Evolutionary conservation across 1,140 invertebrate species (phyloP).

Genomic region (Pristionchus pacificus): DNA sequence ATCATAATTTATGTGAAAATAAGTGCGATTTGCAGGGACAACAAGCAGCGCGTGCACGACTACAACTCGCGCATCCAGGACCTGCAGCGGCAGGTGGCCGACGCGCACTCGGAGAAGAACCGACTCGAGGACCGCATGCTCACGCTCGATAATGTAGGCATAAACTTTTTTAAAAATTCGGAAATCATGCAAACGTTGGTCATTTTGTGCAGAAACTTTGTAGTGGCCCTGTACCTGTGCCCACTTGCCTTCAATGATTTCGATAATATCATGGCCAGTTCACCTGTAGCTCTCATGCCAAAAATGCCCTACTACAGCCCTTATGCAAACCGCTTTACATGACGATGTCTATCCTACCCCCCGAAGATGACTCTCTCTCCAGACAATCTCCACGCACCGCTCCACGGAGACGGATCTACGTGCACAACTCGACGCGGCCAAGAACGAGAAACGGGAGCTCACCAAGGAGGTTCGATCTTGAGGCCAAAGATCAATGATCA

Average conservation of each 20-base stretch:
- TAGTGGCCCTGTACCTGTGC: no score
- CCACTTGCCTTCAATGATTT: no score
- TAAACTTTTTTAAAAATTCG: slow-evolving; percentile 1
- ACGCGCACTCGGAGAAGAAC: slow-evolving; percentile 50
- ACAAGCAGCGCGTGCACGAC: slow-evolving; percentile 51
- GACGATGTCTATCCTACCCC: no score
- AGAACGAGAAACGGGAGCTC: slow-evolving; percentile 49
- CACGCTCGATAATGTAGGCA: slow-evolving; percentile 47
- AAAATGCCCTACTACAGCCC: no score
- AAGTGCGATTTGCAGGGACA: slow-evolving; percentile 38
- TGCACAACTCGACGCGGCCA: slow-evolving; percentile 49
- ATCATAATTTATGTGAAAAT: no score
- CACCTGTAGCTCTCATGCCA: no score
- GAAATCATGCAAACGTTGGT: background rate
- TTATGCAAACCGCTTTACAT: no score
- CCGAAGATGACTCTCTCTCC: no score
- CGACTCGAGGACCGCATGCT: slow-evolving; percentile 49
- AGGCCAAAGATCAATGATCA: background rate
- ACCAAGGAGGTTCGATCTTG: slow-evolving; percentile 40
- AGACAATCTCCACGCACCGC: slow-evolving; percentile 45
- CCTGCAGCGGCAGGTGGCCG: slow-evolving; percentile 54
- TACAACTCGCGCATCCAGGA: slow-evolving; percentile 47
- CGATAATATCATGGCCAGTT: no score
- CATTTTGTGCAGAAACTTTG: no score
- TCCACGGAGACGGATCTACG: slow-evolving; percentile 47